A percentile compares a stretch with the other conserved stretches of the same genome.
phyloP scores from a whole-genome alignment of 2,797 vertebrate genomes.

The Coreius guichenoti region DNA sequence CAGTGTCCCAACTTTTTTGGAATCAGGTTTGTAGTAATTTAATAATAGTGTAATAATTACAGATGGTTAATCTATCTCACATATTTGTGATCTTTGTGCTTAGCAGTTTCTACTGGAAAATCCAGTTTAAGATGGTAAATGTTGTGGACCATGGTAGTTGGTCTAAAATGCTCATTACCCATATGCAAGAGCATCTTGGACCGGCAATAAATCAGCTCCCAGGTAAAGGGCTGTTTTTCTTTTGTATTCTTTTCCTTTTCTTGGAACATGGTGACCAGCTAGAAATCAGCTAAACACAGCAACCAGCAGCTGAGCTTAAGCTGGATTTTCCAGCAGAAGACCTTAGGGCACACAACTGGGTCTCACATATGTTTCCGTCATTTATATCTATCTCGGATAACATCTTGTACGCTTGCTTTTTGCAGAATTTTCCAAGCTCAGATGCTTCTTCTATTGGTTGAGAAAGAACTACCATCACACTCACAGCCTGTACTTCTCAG shows the following conservation, averaged over 20 bases:
- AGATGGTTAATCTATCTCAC: background rate
- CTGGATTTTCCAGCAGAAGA: background rate
- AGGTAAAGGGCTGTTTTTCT: background rate
- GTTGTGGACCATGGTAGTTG: background rate
- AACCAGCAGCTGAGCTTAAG: background rate
- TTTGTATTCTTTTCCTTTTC: background rate
- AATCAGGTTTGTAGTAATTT: no score
- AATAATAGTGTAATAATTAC: no score
- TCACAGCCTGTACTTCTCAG: slow-evolving; percentile 1
- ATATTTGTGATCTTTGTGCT: background rate
- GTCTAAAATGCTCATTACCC: background rate
- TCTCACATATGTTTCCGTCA: background rate
- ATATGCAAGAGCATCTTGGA: background rate
- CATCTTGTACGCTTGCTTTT: background rate
- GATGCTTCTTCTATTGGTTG: background rate
- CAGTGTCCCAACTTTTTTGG: no score
- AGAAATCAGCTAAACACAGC: background rate
- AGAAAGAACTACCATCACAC: background rate
- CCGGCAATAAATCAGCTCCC: background rate
- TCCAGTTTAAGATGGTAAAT: background rate
- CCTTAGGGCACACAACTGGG: background rate
- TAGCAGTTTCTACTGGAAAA: background rate
- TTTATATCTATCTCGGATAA: background rate
- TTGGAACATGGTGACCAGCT: background rate
- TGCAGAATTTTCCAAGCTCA: background rate